These are phyloP conservation scores for Parauchenoglanis ngamensis DNA, from an alignment of 2,797 vertebrate genomes.

Conservation along the genomic window DNA sequence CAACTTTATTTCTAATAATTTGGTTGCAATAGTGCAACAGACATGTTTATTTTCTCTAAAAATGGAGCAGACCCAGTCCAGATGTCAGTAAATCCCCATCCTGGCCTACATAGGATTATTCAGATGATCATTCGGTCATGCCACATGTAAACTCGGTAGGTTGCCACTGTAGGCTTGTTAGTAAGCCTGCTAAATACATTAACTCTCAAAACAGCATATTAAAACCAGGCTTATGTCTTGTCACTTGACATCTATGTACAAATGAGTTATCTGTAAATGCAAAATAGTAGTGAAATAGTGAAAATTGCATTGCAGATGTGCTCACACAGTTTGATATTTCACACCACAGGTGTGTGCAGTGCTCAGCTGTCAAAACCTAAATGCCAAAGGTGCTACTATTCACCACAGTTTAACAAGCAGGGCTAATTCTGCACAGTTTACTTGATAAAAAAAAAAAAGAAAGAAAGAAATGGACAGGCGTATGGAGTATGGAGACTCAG, in stretches of 20 bases:
- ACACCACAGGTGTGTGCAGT: background rate
- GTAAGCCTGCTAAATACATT: background rate
- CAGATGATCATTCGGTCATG: background rate
- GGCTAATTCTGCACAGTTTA: background rate
- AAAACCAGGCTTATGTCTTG: background rate
- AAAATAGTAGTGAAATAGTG: too few species aligned
- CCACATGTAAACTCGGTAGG: constrained; percentile 4
- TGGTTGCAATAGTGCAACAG: background rate
- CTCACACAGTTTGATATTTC: background rate
- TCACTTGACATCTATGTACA: background rate
- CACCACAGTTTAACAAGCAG: background rate
- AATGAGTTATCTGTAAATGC: background rate
- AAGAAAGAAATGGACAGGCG: background rate
- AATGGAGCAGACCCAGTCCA: constrained; percentile 7
- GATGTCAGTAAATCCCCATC: constrained; percentile 13
- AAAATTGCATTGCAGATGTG: background rate
- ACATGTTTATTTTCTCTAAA: background rate
- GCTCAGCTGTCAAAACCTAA: background rate
- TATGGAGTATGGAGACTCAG: too few species aligned
- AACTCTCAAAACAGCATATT: background rate
- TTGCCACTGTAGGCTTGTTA: background rate
- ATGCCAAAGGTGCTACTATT: background rate
- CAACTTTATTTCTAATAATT: constrained; percentile 8
- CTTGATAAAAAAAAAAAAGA: background rate
- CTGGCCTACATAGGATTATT: background rate